Percentiles rank a stretch among this genome's conserved stretches.
phyloP scores from a whole-genome alignment of 2,113 vertebrate species.

The Smithornis capensis region DNA sequence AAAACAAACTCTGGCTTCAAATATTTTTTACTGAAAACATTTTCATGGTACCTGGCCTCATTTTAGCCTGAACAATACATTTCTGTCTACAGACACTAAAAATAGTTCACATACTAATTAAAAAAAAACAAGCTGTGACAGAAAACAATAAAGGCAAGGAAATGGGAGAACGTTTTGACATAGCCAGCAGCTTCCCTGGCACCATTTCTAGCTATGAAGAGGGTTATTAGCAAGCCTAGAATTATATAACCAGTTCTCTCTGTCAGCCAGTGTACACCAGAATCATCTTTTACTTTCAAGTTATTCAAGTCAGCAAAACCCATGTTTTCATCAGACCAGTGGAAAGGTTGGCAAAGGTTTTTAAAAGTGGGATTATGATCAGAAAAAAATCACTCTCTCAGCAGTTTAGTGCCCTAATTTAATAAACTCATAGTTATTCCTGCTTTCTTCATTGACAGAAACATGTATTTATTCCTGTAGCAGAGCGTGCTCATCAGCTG shows the following conservation, averaged over 20 bases:
- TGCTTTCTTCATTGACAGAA: not conserved
- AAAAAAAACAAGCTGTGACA: constrained; percentile 47
- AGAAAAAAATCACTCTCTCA: not conserved
- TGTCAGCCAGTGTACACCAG: constrained; percentile 23
- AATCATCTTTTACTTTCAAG: constrained; percentile 35
- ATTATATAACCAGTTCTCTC: constrained; percentile 60
- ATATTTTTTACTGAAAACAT: not conserved
- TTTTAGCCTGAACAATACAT: constrained; percentile 4
- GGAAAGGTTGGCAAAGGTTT: constrained; percentile 25
- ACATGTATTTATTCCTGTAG: not conserved
- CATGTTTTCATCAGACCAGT: constrained; percentile 8
- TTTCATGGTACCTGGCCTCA: constrained; percentile 37
- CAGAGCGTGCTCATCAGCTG: accelerated
- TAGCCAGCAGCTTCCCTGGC: constrained; percentile 61
- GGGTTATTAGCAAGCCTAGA: constrained; percentile 48
- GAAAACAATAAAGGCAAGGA: constrained; percentile 54
- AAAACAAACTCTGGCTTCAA: not conserved
- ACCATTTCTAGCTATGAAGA: constrained; percentile 48
- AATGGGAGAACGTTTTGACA: constrained; percentile 30
- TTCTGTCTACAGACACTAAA: constrained; percentile 38
- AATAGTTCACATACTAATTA: constrained; percentile 44
- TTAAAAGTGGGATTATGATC: not conserved
- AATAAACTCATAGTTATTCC: not conserved
- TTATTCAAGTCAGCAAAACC: constrained; percentile 54
- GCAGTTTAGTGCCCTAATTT: constrained; percentile 8